These are phyloP conservation scores for Tamias sibiricus DNA, from an alignment of 2,113 vertebrate genomes.

Conservation along the genomic window DNA sequence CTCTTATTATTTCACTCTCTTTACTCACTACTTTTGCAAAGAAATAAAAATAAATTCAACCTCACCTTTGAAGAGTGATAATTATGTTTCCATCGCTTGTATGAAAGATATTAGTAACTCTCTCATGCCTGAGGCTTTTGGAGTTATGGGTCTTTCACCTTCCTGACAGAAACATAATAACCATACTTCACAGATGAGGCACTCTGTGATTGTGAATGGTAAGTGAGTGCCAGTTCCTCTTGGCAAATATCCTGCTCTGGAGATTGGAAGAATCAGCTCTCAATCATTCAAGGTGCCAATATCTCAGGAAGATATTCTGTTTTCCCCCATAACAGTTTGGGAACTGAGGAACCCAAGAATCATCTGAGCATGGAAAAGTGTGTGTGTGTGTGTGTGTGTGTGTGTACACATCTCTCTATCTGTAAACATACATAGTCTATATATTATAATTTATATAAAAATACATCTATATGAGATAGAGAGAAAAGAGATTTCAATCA, in stretches of 20 bases:
- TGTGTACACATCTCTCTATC: neutral
- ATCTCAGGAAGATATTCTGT: slow-evolving; percentile 8
- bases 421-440: neutral
- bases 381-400: neutral
- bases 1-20: slow-evolving; percentile 55
- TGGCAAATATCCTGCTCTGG: slow-evolving; percentile 22
- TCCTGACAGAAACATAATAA: slow-evolving; percentile 82
- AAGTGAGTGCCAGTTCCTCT: neutral
- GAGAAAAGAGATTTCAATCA: neutral
- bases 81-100: slow-evolving; percentile 81
- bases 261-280: neutral
- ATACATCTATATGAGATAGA: neutral
- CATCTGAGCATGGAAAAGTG: neutral
- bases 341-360: slow-evolving; percentile 3
- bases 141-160: slow-evolving; percentile 79
- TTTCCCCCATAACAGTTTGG: slow-evolving; percentile 16
- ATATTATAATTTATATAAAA: neutral
- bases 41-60: slow-evolving; percentile 80
- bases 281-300: slow-evolving; percentile 32
- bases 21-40: slow-evolving; percentile 58
- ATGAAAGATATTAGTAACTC: slow-evolving; percentile 81
- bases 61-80: slow-evolving; percentile 78
- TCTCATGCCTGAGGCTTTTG: slow-evolving; percentile 74
- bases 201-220: neutral
- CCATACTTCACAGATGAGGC: slow-evolving; percentile 64